Evolutionary conservation across 2,888 invertebrate genomes (phyloP), one percentile per base, ranked within the genome.

Genomic region (Ennomos quercinarius): DNA sequence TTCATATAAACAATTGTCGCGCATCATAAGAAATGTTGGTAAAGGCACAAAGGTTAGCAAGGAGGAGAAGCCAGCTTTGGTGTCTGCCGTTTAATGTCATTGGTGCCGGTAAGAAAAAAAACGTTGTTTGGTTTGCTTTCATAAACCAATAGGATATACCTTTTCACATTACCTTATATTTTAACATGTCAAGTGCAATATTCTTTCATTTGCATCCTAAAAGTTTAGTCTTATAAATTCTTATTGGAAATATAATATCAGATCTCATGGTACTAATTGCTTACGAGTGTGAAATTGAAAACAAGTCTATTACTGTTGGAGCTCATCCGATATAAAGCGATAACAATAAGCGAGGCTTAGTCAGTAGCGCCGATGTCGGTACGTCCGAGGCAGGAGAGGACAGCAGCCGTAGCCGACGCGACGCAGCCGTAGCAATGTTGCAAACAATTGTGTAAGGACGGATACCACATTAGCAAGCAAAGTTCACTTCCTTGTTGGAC

Each of bases 401-500:
- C 55, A 44, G 48, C 50, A 46, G 55, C 60, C 62, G 66, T 72
- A 64, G 70, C 74, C 66, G 73, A 27, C 27, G 69, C 73, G 71
- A 70, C 71, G 70, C 73, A 74, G 62, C 71, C 73, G 64, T 66
- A 62, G 70, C 73, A 80, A 64, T 76, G 81, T 85, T 93, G 93
- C 93, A 93, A 93, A 93, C 93, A 93, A 92, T 91, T 93, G 93
- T 93, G 93, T 92, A 89, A 93, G 93, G 93, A 89, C 87, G 91
- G 93, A 90, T 86, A 87, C 87, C 87, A 84, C 79, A 78, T 79
- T 83, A 83, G 85, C 89, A 86, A 89, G 87, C 89, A 81, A 84
- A 80, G 73, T 77, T 78, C 62, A 74, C 74, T 77, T 78, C 77
- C 75, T 78, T 76, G 76, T 80, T 82, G 80, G 78, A 81, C 77